Conservation (phyloP, 2,888 invertebrate species). For the Athalia rosae region DNA sequence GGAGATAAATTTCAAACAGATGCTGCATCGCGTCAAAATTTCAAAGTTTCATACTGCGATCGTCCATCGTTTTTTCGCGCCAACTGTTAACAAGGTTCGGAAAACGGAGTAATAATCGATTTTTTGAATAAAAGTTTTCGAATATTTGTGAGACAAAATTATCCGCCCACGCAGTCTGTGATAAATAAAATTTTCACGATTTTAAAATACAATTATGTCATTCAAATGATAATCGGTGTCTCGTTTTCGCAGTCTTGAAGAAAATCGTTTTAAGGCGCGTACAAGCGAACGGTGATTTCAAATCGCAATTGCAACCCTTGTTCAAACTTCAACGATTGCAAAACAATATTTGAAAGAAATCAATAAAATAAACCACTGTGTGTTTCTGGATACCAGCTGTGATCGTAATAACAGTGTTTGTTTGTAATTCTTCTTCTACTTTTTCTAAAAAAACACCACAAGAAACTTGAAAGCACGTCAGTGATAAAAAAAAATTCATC, state of each 20-base stretch:
- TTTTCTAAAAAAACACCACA: not conserved
- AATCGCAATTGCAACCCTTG: not conserved
- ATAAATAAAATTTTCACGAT: not conserved
- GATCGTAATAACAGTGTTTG: not conserved
- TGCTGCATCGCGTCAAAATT: slow-evolving; percentile 13
- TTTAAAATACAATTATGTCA: not conserved
- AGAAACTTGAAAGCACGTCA: not conserved
- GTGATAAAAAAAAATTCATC: too few species aligned
- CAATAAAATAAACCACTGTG: not conserved
- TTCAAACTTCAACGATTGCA: not conserved
- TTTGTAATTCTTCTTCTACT: not conserved
- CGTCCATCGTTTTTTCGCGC: too few species aligned
- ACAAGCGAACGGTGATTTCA: too few species aligned
- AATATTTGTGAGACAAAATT: too few species aligned
- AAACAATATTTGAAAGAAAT: not conserved
- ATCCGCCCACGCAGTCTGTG: too few species aligned
- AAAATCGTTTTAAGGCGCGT: too few species aligned
- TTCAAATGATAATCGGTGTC: not conserved
- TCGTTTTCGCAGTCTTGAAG: slow-evolving; percentile 2
- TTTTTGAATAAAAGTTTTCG: too few species aligned
- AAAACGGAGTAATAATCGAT: too few species aligned
- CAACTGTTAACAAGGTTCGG: too few species aligned
- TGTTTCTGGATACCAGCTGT: not conserved
- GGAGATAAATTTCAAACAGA: not conserved
- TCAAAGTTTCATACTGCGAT: slow-evolving; percentile 2